phyloP scores from a whole-genome alignment of 2,888 invertebrate genomes.

The Ormyrus thymus region DNA sequence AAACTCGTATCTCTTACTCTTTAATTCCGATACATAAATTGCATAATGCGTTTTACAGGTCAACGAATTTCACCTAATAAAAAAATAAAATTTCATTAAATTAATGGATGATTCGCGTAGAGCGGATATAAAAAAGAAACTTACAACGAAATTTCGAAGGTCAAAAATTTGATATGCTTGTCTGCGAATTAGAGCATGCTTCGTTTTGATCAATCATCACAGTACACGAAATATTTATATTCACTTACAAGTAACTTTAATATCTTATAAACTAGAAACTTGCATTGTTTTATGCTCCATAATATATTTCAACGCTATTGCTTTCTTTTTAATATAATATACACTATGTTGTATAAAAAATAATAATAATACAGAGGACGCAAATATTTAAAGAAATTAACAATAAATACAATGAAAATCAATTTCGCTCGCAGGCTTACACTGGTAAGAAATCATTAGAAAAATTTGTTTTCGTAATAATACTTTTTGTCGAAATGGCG shows the following conservation, averaged over 20 bases:
- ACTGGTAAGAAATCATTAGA: slow-evolving; percentile 36
- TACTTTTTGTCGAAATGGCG: slow-evolving; percentile 38
- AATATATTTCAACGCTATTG: slow-evolving; percentile 45
- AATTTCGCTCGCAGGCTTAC: slow-evolving; percentile 47
- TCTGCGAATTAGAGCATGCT: slow-evolving; percentile 31
- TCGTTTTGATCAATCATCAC: slow-evolving; percentile 51
- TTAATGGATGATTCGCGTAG: no score
- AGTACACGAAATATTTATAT: slow-evolving; percentile 49
- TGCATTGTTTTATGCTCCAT: slow-evolving; percentile 46
- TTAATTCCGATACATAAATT: slow-evolving; percentile 20
- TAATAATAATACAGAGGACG: slow-evolving; percentile 45
- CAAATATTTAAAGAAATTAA: slow-evolving; percentile 25
- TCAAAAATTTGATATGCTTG: slow-evolving; percentile 28
- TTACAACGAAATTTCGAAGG: no score
- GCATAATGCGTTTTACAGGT: slow-evolving; percentile 13
- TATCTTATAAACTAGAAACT: slow-evolving; percentile 43
- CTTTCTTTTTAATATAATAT: slow-evolving; percentile 35
- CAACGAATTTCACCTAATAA: not conserved
- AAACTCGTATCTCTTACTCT: not conserved
- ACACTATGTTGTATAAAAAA: slow-evolving; percentile 47
- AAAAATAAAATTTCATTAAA: slow-evolving; percentile 2
- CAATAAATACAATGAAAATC: slow-evolving; percentile 43
- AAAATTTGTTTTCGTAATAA: slow-evolving; percentile 45
- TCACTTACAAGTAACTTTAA: slow-evolving; percentile 39
- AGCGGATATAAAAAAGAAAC: no score